phyloP scores from a whole-genome alignment of 2,113 vertebrate genomes.

The Scolopax mira region DNA sequence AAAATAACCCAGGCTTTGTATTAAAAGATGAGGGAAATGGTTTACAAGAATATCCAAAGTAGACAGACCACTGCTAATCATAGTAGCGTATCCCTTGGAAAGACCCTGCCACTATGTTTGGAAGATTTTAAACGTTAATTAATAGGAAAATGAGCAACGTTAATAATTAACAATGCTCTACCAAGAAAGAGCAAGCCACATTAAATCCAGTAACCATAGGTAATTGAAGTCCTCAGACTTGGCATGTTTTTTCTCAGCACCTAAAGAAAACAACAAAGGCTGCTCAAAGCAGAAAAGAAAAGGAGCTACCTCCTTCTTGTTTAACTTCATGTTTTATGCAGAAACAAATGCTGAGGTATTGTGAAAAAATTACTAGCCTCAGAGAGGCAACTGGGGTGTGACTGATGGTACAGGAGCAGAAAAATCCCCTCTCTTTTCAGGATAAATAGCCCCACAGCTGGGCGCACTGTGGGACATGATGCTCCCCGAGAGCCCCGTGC shows the following conservation, averaged over 20 bases:
- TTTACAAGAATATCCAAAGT: background rate
- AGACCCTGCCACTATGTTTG: background rate
- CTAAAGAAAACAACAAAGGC: background rate
- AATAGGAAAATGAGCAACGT: background rate
- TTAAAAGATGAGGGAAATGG: accelerated
- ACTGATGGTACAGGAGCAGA: accelerated
- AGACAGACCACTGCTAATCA: background rate
- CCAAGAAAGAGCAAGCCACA: background rate
- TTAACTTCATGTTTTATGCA: background rate
- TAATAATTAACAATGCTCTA: background rate
- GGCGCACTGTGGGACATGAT: accelerated
- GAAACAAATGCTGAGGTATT: background rate
- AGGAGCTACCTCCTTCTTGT: background rate
- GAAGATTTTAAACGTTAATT: background rate
- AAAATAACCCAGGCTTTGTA: background rate
- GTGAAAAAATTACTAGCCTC: background rate
- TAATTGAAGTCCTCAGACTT: background rate
- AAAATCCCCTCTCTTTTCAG: background rate
- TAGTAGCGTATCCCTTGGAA: background rate
- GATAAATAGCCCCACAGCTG: background rate
- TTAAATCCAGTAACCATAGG: background rate
- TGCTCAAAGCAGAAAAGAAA: background rate
- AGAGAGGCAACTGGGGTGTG: accelerated
- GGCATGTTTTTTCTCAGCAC: accelerated
- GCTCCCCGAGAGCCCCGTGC: background rate